Percentiles rank a stretch among this genome's conserved stretches.
phyloP scores from a whole-genome alignment of 1,140 invertebrate species.

The Drosophila teissieri region DNA sequence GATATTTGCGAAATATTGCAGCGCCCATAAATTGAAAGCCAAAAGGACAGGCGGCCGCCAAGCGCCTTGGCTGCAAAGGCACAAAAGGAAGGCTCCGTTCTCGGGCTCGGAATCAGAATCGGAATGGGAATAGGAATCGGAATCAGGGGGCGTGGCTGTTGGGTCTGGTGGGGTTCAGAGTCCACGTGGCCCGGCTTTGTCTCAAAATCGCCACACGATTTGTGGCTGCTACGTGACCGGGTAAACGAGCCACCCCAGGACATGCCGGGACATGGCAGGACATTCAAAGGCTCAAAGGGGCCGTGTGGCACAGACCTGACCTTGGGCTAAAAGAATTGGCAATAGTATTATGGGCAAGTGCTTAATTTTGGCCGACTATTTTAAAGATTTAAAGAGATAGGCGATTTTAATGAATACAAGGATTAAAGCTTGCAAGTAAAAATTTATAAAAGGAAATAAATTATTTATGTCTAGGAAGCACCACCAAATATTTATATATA shows the following conservation, averaged over 20 bases:
- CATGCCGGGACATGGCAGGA: slow-evolving; percentile 17
- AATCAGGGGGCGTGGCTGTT: slow-evolving; percentile 35
- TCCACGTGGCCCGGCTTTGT: slow-evolving; percentile 52
- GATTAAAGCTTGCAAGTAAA: not conserved
- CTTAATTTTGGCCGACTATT: slow-evolving; percentile 35
- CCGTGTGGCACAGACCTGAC: slow-evolving; percentile 17
- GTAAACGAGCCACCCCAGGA: slow-evolving; percentile 37
- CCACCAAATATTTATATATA: too few species aligned
- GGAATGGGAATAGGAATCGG: slow-evolving; percentile 10
- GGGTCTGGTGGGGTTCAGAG: slow-evolving; percentile 18
- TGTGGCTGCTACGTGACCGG: slow-evolving; percentile 70
- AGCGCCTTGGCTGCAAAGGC: slow-evolving; percentile 33
- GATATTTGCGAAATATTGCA: slow-evolving; percentile 83
- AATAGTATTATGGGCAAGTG: slow-evolving; percentile 5
- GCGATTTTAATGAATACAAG: slow-evolving; percentile 6
- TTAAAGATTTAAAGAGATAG: slow-evolving; percentile 1
- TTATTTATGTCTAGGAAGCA: too few species aligned
- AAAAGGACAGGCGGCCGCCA: slow-evolving; percentile 54
- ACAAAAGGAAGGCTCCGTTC: not conserved
- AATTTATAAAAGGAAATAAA: too few species aligned
- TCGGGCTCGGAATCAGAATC: not conserved
- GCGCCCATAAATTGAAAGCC: slow-evolving; percentile 75
- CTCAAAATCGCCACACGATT: slow-evolving; percentile 73
- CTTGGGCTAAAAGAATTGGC: slow-evolving; percentile 53
- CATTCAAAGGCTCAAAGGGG: slow-evolving; percentile 7